Evolutionary conservation across 1,140 invertebrate species (phyloP).

Genomic region (Caenorhabditis tropicalis): DNA sequence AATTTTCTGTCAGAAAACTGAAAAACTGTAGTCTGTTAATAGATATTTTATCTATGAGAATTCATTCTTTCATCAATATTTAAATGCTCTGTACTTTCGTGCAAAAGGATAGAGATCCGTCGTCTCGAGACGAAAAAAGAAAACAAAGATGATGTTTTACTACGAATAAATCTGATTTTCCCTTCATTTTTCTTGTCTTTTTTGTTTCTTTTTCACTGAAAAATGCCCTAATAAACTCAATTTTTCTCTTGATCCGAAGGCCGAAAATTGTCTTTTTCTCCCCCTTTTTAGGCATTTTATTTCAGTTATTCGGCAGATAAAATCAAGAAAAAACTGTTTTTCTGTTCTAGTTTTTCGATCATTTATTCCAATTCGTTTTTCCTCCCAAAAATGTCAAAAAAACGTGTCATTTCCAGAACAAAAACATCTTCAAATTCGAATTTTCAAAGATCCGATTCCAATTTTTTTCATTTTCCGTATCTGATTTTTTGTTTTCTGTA

Average conservation of each 20-base stretch:
- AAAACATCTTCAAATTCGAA: not conserved
- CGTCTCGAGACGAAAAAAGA: too few species aligned
- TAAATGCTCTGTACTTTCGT: not conserved
- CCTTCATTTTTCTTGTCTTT: not conserved
- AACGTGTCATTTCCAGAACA: not conserved
- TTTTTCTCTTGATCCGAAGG: constrained; percentile 23
- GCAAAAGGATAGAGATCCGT: too few species aligned
- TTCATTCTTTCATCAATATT: too few species aligned
- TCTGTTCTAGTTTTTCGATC: not conserved
- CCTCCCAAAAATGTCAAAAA: not conserved
- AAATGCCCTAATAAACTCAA: constrained; percentile 27
- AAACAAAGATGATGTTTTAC: constrained; percentile 19
- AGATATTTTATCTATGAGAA: too few species aligned
- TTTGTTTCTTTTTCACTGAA: not conserved
- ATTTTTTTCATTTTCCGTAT: not conserved
- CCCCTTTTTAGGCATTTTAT: not conserved
- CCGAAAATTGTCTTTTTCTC: not conserved
- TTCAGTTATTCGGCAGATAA: not conserved
- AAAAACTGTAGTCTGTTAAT: too few species aligned
- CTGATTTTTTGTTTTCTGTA: too few species aligned
- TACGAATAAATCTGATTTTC: constrained; percentile 5
- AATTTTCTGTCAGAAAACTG: not conserved
- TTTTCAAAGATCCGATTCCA: constrained; percentile 7
- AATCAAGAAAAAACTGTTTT: not conserved
- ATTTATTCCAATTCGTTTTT: not conserved